Base-by-base conservation (phyloP, 2,797 vertebrate species). In the Odontamblyopus lacepedii region DNA sequence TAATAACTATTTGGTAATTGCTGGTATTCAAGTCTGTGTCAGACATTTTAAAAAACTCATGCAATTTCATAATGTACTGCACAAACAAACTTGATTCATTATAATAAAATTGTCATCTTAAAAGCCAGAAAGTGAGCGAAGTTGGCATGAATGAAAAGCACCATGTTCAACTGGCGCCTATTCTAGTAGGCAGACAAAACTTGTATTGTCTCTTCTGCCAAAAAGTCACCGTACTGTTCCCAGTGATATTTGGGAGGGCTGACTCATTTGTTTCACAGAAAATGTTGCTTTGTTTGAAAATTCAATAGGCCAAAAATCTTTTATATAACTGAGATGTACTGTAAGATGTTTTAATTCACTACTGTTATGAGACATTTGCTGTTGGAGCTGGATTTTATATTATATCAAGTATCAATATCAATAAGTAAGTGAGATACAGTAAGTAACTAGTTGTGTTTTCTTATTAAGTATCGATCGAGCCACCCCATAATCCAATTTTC, bases 131-230 rank as follows among this genome's bases (percentile, higher is more conserved):
- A 55, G 19, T 55, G n/a, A 0, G 19, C 51, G n/a, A 57, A 57
- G 56, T 13, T n/a, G n/a, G 56, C 56, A 57, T 23, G 23, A 26
- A 57, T 15, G 16, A 38, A 15, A 63, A 6, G 19, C 41, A 23
- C 23, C 23, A 2, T 30, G 15, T 15, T 65, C 38, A 48, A 3
- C 13, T 65, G 63, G 19, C 63, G 44, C 3, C 19, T 23, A n/a
- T n/a, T 62, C 35, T 11, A 18, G 41, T 29, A 44, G 41, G 23
- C 38, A 65, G 63, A 65, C 63, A 65, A 65, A 65, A 48, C 63
- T 5, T 48, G 38, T 16, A 48, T 65, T 65, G 63, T 65, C 12
- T 48, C 41, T 50, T 16, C 3, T 8, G 11, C 23, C 63, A 48
- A 12, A 16, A 27, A 12, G n/a, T 23, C 13, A 27, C 38, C 16